Evolutionary conservation across 2,797 vertebrate species (phyloP), one percentile per base, ranked within the genome.

Genomic region (Sebastes paucispinis): DNA sequence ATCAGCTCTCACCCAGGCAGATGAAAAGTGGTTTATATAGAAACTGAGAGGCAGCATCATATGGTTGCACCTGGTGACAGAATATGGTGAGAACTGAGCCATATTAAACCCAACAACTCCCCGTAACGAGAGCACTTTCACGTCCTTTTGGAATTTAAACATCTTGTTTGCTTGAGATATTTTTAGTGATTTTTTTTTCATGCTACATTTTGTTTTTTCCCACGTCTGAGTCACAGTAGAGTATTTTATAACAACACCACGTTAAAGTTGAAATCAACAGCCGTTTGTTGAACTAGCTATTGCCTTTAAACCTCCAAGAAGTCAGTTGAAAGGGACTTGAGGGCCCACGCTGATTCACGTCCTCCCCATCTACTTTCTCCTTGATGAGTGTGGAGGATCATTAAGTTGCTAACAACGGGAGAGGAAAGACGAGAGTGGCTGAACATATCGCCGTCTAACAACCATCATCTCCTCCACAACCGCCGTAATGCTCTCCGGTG

Each of bases 11-110:
- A 92, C 93, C 92, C 91, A 90, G 87, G 87, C 91, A 87, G 89
- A 92, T 86, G 91, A 92, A 86, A 93, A 93, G 91, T 88, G 89
- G 90, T 91, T 94, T 93, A 93, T 94, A 93, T 95, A 93, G 93
- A 94, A 93, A 81, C 88, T 91, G 92, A 94, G 92, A 94, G 88
- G 88, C 88, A 80, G 83, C 81, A 91, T 94, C 94, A 94, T 94
- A 94, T 95, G 93, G 91, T 93, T 84, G 88, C 93, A 94, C 91
- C 91, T 92, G 91, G 91, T 89, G 91, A 87, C 73, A 85, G 87
- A 89, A 87, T 77, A 84, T 87, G 90, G 91, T 87, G 92, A 79
- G 87, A 91, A 86, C 18, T 67, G 76, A 92, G 87, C 80, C 79
- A 65, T 81, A 87, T 88, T 91, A 92, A 91, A 86, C 73, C 69